Conservation (phyloP, 2,113 vertebrate species). For the Micronisus gabar region DNA sequence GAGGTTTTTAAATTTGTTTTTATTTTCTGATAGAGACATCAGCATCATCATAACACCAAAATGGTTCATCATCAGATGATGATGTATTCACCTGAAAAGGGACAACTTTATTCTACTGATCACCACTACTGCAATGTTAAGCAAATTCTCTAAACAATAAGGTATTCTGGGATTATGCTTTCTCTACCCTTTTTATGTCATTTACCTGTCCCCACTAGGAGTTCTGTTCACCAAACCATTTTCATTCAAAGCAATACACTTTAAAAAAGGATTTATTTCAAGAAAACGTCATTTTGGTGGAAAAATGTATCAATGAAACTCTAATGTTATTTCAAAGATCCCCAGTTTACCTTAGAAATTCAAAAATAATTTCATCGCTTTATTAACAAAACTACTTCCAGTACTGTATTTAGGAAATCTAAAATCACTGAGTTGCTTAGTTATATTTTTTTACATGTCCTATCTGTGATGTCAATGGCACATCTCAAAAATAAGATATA, state of each 20-base stretch:
- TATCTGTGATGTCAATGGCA: constrained; percentile 31
- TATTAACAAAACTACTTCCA: not conserved
- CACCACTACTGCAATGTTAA: not conserved
- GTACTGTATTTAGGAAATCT: constrained; percentile 23
- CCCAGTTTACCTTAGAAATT: not conserved
- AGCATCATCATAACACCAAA: not conserved
- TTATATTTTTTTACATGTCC: constrained; percentile 23
- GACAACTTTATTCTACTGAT: not conserved
- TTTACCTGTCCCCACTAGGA: not conserved
- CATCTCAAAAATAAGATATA: constrained; percentile 48
- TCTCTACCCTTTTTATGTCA: not conserved
- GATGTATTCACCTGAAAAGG: not conserved
- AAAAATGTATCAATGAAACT: not conserved
- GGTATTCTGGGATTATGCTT: not conserved
- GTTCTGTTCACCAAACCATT: not conserved
- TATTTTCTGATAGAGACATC: not conserved
- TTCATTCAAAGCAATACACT: not conserved
- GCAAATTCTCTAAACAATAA: not conserved
- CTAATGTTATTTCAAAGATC: not conserved
- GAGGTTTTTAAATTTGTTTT: not conserved
- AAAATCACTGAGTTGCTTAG: constrained; percentile 23
- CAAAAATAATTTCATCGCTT: not conserved
- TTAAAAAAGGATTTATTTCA: not conserved
- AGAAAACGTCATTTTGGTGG: not conserved
- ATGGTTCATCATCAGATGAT: not conserved